A percentile compares a stretch with the other conserved stretches of the same genome.
Evolutionary conservation across 2,888 invertebrate species (phyloP).

Genomic region (Pyrrhia umbra): DNA sequence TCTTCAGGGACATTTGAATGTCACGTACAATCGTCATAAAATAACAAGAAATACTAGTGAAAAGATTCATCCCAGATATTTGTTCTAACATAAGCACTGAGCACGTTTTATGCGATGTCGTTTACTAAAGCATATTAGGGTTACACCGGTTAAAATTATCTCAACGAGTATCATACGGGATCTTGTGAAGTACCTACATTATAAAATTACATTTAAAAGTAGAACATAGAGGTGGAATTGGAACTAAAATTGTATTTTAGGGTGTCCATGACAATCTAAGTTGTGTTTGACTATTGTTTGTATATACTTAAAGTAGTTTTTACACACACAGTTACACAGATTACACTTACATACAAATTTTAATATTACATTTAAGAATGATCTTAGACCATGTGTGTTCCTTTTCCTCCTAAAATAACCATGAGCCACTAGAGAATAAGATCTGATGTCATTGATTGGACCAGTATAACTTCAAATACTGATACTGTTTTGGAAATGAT

Average conservation of each 20-base stretch:
- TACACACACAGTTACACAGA: no score
- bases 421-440: constrained; percentile 10
- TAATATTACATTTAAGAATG: neutral
- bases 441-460: constrained; percentile 40
- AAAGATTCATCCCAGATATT: constrained; percentile 22
- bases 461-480: neutral
- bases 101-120: constrained; percentile 19
- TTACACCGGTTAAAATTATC: constrained; percentile 29
- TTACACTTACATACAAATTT: no score
- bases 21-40: constrained; percentile 12
- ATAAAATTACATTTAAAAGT: neutral
- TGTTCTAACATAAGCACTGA: neutral
- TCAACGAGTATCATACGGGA: constrained; percentile 8
- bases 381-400: constrained; percentile 9
- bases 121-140: constrained; percentile 25
- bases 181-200: constrained; percentile 8
- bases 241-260: no score
- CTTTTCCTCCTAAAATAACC: constrained; percentile 16
- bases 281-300: no score
- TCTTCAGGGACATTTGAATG: constrained; percentile 12
- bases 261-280: no score
- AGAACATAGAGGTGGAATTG: neutral
- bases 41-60: constrained; percentile 9
- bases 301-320: no score
- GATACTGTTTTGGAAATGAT: constrained; percentile 33